Evolutionary conservation across 2,113 vertebrate genomes (phyloP).

Genomic region (Gila orcuttii): DNA sequence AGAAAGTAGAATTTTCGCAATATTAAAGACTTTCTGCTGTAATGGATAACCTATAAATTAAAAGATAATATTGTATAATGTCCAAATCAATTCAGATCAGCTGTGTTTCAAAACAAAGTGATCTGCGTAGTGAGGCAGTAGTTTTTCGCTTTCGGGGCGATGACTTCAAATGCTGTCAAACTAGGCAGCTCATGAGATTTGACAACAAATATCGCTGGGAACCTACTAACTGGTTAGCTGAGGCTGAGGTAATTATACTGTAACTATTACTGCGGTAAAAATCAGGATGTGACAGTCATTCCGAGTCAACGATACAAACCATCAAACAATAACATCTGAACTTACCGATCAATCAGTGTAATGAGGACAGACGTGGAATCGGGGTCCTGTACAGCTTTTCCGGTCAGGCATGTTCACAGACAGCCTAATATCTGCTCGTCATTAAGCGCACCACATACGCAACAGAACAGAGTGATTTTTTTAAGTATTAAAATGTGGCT

Average conservation of each 20-base stretch:
- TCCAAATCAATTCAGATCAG: neutral
- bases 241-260: neutral
- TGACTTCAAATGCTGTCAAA: neutral
- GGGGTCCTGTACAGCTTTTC: slow-evolving; percentile 48
- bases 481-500: too few species aligned
- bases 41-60: neutral
- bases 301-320: neutral
- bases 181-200: neutral
- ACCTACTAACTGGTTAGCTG: neutral
- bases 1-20: neutral
- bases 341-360: neutral
- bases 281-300: neutral
- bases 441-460: slow-evolving; percentile 25
- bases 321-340: neutral
- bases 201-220: neutral
- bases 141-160: neutral
- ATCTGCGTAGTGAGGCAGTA: neutral
- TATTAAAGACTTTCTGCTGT: neutral
- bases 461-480: too few species aligned
- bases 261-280: neutral
- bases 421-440: slow-evolving; percentile 55
- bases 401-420: slow-evolving; percentile 67
- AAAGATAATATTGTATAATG: neutral
- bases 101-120: neutral
- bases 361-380: neutral